These are phyloP conservation scores for Phengaris arion DNA, from an alignment of 2,888 invertebrate genomes.

Conservation along the genomic window DNA sequence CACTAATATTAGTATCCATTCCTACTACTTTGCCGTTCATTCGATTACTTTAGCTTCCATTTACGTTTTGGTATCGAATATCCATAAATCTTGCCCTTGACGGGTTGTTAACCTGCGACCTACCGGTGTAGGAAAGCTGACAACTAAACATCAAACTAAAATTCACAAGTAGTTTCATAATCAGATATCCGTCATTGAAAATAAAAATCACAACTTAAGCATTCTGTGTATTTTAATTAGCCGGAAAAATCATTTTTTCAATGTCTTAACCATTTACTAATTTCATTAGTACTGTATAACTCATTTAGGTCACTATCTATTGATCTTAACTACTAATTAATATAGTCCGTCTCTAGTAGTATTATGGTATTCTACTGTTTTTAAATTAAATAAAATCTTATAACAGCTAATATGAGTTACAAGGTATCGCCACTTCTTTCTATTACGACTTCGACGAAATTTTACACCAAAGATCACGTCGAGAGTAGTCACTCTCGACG, in stretches of 20 bases:
- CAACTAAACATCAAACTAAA: too few species aligned
- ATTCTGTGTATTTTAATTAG: neutral
- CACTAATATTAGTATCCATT: too few species aligned
- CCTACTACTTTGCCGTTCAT: neutral
- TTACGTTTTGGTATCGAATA: neutral
- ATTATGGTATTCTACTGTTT: too few species aligned
- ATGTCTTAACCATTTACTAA: neutral
- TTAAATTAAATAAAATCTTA: too few species aligned
- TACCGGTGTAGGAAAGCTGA: neutral
- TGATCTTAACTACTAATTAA: neutral
- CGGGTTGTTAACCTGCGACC: neutral
- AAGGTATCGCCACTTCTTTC: too few species aligned
- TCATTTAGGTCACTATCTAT: neutral
- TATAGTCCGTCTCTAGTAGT: too few species aligned
- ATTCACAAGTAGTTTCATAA: too few species aligned
- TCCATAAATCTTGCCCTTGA: neutral
- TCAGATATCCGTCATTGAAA: too few species aligned
- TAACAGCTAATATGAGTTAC: too few species aligned
- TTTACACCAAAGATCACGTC: too few species aligned
- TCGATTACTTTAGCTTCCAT: neutral
- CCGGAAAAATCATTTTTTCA: neutral
- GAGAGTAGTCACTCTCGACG: too few species aligned
- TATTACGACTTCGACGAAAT: too few species aligned
- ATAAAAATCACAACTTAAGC: neutral
- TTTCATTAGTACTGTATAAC: neutral